phyloP scores from a whole-genome alignment of 35 echinoderm and acorn worm species.

The Lytechinus variegatus region DNA sequence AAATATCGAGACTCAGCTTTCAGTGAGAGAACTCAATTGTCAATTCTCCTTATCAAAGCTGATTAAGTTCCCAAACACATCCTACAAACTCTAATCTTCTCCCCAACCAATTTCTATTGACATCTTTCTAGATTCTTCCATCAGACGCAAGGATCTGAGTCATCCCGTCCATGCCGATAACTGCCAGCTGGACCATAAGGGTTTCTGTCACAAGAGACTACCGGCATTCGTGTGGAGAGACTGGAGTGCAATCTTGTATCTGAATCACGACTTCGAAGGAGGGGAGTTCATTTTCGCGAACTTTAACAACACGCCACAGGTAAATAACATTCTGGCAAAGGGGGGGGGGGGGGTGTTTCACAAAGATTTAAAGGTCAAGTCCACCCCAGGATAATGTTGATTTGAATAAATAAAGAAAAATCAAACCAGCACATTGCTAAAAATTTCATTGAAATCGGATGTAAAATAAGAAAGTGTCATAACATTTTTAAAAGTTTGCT shows the following conservation, averaged over 20 bases:
- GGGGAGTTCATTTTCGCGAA: slow-evolving; percentile 93
- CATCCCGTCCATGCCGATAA: slow-evolving; percentile 97
- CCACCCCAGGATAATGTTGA: no score
- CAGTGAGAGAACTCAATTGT: neutral
- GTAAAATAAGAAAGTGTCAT: no score
- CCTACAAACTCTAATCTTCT: neutral
- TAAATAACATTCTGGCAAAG: slow-evolving; percentile 42
- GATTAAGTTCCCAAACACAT: neutral
- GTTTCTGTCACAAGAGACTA: slow-evolving; percentile 65
- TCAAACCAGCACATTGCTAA: no score
- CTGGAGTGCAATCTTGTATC: slow-evolving; percentile 89
- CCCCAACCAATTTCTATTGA: no score
- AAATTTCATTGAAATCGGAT: no score
- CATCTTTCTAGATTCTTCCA: neutral
- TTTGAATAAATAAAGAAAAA: no score
- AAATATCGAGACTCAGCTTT: no score
- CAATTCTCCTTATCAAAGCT: neutral
- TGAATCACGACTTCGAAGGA: slow-evolving; percentile 89
- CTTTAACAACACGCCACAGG: slow-evolving; percentile 78
- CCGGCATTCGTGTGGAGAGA: slow-evolving; percentile 89
- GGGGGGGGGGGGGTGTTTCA: no score
- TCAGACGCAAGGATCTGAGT: slow-evolving; percentile 64
- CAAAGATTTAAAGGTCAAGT: no score
- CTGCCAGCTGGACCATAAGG: slow-evolving; percentile 72
- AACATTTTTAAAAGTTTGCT: no score